A percentile compares a stretch with the other conserved stretches of the same genome.
Conservation (phyloP, 2,888 invertebrate genomes). For the Tipula confusa region DNA sequence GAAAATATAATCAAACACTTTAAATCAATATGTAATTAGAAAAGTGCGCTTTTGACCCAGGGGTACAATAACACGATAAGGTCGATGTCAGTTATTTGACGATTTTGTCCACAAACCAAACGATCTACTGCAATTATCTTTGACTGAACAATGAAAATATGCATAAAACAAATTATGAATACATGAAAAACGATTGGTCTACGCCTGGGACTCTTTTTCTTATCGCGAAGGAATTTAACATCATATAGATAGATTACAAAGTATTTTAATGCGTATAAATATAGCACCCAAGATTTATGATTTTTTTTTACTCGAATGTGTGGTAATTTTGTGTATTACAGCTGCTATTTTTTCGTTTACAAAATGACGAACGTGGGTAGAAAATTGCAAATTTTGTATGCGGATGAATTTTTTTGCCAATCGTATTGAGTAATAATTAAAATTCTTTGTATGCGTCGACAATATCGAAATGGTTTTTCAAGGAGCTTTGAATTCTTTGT, state of each 20-base stretch:
- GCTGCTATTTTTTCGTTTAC: neutral
- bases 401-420: neutral
- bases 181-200: too few relatives aligned
- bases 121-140: too few relatives aligned
- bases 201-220: neutral
- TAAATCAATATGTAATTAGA: neutral
- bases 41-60: neutral
- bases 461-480: neutral
- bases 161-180: too few relatives aligned
- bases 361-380: neutral
- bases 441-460: neutral
- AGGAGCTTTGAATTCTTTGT: neutral
- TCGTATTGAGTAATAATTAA: neutral
- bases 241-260: neutral
- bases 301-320: neutral
- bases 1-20: neutral
- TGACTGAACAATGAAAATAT: too few relatives aligned
- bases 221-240: too few relatives aligned
- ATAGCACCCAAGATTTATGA: neutral
- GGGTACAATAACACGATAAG: neutral
- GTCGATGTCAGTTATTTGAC: too few relatives aligned
- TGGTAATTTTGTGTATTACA: neutral
- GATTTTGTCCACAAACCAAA: too few relatives aligned
- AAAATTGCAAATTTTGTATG: constrained; percentile 16
- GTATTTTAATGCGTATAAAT: neutral